These are phyloP conservation scores for Psilanteris sp. DNA, from an alignment of 1,140 invertebrate genomes.

Conservation along the genomic window DNA sequence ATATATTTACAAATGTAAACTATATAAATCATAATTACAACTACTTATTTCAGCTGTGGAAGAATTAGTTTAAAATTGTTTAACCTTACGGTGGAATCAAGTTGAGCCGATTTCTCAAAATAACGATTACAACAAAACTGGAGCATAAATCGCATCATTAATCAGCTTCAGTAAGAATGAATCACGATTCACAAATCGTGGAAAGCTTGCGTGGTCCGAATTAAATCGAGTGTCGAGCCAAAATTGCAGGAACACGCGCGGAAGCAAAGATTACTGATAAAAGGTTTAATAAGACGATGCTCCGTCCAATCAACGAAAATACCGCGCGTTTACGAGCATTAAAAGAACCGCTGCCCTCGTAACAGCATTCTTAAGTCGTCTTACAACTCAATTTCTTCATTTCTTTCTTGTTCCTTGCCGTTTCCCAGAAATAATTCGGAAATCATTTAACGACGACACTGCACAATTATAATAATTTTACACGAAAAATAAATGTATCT, in stretches of 20 bases:
- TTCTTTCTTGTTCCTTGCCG: conserved; percentile 37
- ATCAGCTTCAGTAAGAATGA: conserved; percentile 26
- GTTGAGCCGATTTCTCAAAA: too few species aligned
- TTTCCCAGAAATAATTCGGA: conserved; percentile 44
- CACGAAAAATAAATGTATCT: conserved; percentile 15
- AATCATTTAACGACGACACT: conserved; percentile 45
- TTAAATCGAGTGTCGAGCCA: conserved; percentile 55
- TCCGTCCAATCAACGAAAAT: conserved; percentile 54
- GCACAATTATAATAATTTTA: conserved; percentile 37
- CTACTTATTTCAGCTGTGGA: too few species aligned
- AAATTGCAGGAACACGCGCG: conserved; percentile 60
- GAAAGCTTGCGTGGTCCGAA: conserved; percentile 45
- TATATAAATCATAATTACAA: too few species aligned
- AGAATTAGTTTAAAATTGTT: too few species aligned
- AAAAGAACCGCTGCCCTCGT: conserved; percentile 58
- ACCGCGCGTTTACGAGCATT: conserved; percentile 59
- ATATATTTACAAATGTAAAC: too few species aligned
- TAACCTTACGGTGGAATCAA: too few species aligned
- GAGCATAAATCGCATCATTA: conserved; percentile 29
- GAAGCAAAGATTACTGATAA: conserved; percentile 61
- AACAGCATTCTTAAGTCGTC: conserved; percentile 48
- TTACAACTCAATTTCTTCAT: conserved; percentile 55
- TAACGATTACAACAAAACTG: conserved; percentile 11
- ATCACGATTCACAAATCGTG: conserved; percentile 29
- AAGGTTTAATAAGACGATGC: conserved; percentile 58